phyloP scores from a whole-genome alignment of 2,888 invertebrate genomes.

The Drosophila nigricruria region DNA sequence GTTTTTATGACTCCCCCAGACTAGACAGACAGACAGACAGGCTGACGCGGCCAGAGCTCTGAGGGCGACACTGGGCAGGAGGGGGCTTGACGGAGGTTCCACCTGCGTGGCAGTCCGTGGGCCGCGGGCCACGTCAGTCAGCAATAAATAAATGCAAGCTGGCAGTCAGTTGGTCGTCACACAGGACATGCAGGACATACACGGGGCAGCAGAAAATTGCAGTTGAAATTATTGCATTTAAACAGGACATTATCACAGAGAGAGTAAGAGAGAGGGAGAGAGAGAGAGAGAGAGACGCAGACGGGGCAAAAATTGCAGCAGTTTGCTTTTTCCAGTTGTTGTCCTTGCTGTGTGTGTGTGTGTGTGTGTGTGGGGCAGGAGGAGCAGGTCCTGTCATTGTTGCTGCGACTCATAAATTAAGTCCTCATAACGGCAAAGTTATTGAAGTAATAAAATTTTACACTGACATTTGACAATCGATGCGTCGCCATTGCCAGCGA shows the following conservation, averaged over 20 bases:
- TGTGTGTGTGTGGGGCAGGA: constrained; percentile 3
- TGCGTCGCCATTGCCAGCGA: constrained; percentile 61
- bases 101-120: constrained; percentile 60
- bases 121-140: constrained; percentile 74
- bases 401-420: constrained; percentile 84
- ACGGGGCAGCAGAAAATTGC: constrained; percentile 61
- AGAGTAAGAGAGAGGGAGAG: constrained; percentile 1
- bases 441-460: constrained; percentile 84
- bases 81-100: constrained; percentile 16
- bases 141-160: constrained; percentile 83
- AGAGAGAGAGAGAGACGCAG: constrained; percentile 21
- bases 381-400: constrained; percentile 58
- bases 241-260: constrained; percentile 79
- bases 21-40: constrained; percentile 63
- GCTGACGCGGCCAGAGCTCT: constrained; percentile 38
- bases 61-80: not conserved
- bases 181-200: constrained; percentile 39
- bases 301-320: constrained; percentile 71
- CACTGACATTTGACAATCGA: constrained; percentile 85
- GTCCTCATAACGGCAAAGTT: constrained; percentile 84
- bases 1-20: constrained; percentile 82
- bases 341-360: constrained; percentile 43
- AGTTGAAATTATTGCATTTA: constrained; percentile 82
- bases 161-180: constrained; percentile 81
- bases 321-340: constrained; percentile 71